Evolutionary conservation across 2,113 vertebrate genomes (phyloP).

Genomic region (Laterallus jamaicensis): DNA sequence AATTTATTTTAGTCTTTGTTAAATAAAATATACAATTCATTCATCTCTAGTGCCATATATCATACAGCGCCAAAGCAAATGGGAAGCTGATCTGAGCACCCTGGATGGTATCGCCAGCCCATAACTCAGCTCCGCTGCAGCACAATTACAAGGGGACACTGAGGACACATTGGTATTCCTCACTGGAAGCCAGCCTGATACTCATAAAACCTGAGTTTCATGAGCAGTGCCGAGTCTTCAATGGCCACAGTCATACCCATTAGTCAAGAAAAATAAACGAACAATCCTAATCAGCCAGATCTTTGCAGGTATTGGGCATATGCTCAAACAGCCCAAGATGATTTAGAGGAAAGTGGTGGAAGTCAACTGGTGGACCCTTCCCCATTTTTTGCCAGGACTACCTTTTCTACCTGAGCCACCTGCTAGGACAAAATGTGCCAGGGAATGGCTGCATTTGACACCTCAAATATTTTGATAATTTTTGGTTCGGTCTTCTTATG

Average conservation of each 20-base stretch:
- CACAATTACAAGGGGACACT: background rate
- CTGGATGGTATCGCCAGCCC: accelerated
- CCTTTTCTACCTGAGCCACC: background rate
- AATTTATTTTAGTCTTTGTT: constrained; percentile 29
- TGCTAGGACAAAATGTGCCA: background rate
- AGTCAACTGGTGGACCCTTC: background rate
- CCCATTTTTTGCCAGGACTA: background rate
- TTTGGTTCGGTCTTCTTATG: background rate
- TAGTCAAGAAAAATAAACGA: background rate
- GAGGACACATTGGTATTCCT: background rate
- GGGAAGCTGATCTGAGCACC: background rate
- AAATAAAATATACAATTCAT: constrained; percentile 46
- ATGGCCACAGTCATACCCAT: accelerated
- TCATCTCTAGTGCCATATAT: background rate
- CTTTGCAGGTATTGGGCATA: accelerated
- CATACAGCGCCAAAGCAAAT: background rate
- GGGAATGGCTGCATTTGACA: background rate
- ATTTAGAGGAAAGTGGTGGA: background rate
- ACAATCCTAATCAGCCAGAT: background rate
- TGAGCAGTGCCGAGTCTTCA: background rate
- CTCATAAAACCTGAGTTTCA: background rate
- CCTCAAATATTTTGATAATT: background rate
- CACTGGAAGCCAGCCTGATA: background rate
- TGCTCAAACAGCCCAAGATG: background rate
- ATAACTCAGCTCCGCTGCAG: background rate